phyloP scores from a whole-genome alignment of 2,113 vertebrate genomes.

The Caloenas nicobarica region DNA sequence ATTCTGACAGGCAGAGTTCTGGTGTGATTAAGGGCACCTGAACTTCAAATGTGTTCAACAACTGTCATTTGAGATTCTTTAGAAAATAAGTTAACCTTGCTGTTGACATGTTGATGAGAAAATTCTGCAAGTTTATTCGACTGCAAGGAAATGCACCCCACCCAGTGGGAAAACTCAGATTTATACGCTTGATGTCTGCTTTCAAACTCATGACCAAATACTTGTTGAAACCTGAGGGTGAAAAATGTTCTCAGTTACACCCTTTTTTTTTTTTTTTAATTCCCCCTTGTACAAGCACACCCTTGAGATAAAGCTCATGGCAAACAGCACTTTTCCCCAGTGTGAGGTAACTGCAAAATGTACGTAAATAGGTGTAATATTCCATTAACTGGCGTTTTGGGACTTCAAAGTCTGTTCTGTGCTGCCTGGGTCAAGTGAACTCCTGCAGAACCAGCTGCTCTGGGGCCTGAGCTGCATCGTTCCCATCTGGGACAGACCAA shows the following conservation, averaged over 20 bases:
- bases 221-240: slow-evolving; percentile 54
- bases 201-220: not conserved
- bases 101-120: slow-evolving; percentile 1
- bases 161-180: not conserved
- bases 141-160: slow-evolving; percentile 13
- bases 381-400: not conserved
- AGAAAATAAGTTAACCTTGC: not conserved
- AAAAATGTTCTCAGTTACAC: slow-evolving; percentile 36
- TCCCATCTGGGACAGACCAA: not conserved
- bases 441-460: not conserved
- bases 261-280: not conserved
- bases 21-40: not conserved
- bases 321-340: not conserved
- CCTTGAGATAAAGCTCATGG: not conserved
- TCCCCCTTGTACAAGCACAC: not conserved
- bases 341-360: not conserved
- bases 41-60: not conserved
- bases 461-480: rapidly evolving
- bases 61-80: not conserved
- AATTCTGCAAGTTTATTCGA: slow-evolving; percentile 27
- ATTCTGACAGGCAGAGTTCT: not conserved
- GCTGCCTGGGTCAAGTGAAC: not conserved
- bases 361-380: not conserved
- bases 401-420: not conserved
- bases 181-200: not conserved